Percentiles rank a stretch among this genome's conserved stretches.
Conservation (phyloP, 2,113 vertebrate genomes). For the Apaloderma vittatum region DNA sequence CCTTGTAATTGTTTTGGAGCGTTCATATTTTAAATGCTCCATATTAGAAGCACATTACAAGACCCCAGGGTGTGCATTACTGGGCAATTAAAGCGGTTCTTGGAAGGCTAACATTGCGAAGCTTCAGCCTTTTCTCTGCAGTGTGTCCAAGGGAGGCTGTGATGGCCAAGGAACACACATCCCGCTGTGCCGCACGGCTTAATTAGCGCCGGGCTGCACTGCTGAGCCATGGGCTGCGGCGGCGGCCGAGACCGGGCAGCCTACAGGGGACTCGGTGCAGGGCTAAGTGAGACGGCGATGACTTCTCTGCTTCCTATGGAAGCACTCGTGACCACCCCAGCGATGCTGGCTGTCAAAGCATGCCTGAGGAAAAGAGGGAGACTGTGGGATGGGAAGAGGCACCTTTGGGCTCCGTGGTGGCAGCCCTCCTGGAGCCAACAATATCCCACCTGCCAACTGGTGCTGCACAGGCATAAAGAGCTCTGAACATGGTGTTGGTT, state of each 20-base stretch:
- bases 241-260: neutral
- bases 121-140: conserved; percentile 49
- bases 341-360: neutral
- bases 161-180: conserved; percentile 45
- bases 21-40: conserved; percentile 37
- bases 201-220: neutral
- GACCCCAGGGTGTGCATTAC: conserved; percentile 72
- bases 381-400: neutral
- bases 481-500: neutral
- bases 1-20: conserved; percentile 56
- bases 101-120: conserved; percentile 42
- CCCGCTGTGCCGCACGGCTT: neutral
- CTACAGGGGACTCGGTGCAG: neutral
- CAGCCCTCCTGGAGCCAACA: neutral
- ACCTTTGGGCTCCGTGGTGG: neutral
- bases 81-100: conserved; percentile 61
- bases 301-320: neutral
- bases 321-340: neutral
- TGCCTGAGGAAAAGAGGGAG: neutral
- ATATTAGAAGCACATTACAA: conserved; percentile 71
- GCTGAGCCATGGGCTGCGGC: neutral
- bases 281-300: neutral
- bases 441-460: neutral
- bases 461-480: neutral
- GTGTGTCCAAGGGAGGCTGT: neutral